Base-by-base conservation (phyloP, 2,113 vertebrate genomes). In the Melanotaenia duboulayi region DNA sequence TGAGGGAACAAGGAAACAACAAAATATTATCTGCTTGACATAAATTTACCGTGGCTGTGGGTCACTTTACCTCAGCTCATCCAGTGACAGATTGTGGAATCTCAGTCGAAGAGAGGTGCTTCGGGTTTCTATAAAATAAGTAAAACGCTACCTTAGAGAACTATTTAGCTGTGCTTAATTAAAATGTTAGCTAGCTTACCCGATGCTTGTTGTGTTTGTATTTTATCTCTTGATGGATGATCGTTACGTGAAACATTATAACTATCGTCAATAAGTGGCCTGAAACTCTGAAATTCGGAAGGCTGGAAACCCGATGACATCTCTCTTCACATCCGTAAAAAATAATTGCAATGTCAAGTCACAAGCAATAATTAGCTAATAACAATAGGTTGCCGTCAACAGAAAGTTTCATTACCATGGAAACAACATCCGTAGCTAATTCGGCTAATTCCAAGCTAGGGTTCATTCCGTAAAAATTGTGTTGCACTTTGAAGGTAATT, bases 331-430 rank as follows among this genome's bases (percentile, higher is more conserved):
- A 46, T 14, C 2, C 4, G 16, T n/a, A 17, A 19, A 13, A 39
- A 28, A 8, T 4, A 28, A 12, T 7, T 35, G 32, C 4, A 9
- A 35, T 35, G 8, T 35, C 32, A 5, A 8, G 4, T 35, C 19
- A 52, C 5, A n/a, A 7, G 13, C 0, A 40, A 56, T 1, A 46
- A 61, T 16, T 25, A 22, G 55, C 17, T 37, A 81, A 62, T 11
- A 32, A 35, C 13, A 54, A 6, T 17, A 11, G 57, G 1, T 6
- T 44, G 5, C 39, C 16, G 17, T n/a, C 19, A 23, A 11, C 10
- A 49, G 22, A 44, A 74, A 60, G 52, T 60, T 67, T 11, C 35
- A 74, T 88, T 70, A 78, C 89, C 82, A 87, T 91, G 84, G 84
- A 76, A 88, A 91, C 90, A 25, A 4, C 44, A 52, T 75, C 35